Evolutionary conservation across 2,113 vertebrate species (phyloP), one percentile per base, ranked within the genome.

Genomic region (Chascanopsetta lugubris): DNA sequence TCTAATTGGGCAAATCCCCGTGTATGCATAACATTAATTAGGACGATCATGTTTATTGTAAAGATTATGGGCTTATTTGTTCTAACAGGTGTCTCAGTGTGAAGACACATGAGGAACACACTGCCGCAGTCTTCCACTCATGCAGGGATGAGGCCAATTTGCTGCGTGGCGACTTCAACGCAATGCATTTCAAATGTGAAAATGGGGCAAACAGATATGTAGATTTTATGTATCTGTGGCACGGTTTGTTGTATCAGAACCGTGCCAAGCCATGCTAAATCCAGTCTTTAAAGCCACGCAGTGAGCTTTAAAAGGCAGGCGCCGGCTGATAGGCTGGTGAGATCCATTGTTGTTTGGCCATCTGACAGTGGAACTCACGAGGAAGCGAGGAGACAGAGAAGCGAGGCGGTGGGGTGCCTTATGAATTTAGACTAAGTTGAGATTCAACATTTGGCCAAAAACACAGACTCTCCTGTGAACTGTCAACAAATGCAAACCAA

Each of bases 381-480:
- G 85, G 59, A 79, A 64, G 59, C 48, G 56, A 76, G 38, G 69
- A 91, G 85, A 87, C 78, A 86, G 78, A 85, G 84, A 75, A 85
- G 80, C 57, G 15, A 46, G 58, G 69, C 83, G 74, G 84, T 66
- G 66, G 86, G 87, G 86, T 87, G 89, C 87, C 90, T 89, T 83
- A 84, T 90, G 87, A 92, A 90, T 90, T 90, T 91, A 90, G 87
- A 89, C 84, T 87, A 85, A 80, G 87, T 89, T 87, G 82, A 87
- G 81, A 88, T 86, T 84, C 84, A 76, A 79, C 72, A 86, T 83
- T 85, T 81, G 58, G 68, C 58, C 40, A 57, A 69, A 80, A 86
- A 81, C 74, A 69, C 63, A 58, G 54, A 69, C 77, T 86, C 71
- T 77, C 51, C 76, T 89, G 77, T 87, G 87, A 83, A 87, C 83